Base-by-base conservation (phyloP, 2,888 invertebrate species). In the Altica lythri region DNA sequence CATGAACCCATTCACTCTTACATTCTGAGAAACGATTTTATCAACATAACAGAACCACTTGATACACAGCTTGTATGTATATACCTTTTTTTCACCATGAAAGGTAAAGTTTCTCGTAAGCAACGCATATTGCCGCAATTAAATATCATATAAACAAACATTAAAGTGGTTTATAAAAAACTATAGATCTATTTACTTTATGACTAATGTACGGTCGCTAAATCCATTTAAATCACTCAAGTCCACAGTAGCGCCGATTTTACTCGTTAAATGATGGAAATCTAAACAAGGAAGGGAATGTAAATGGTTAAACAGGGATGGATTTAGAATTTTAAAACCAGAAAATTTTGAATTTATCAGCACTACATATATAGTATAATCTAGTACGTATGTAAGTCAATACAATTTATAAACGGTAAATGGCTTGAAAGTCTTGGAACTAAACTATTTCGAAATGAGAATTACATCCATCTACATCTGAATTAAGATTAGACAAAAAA, bases 131-230 rank as follows among this genome's bases (percentile, higher is more conserved):
- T 57, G 57, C 29, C 42, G 53, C 59, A 59, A 63, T 64, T 60
- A 64, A 53, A 60, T 57, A 53, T 60, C 48, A 50, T 47, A 61
- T 60, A 64, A 64, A 62, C 60, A 64, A 64, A 59, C 56, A 59
- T 51, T n/a, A 57, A 43, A 56, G 57, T 56, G 55, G 55, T 46
- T 40, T 47, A 54, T 60, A 52, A 59, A 61, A 58, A 49, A 40
- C 17, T 32, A 32, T 9, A 46, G 42, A 35, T 51, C 43, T 54
- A 54, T 47, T 42, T 55, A 53, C 52, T 34, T 40, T 53, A 50
- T 60, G 60, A 60, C 53, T 60, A 57, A 60, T 40, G 29, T 35
- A 45, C 51, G 55, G 51, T 52, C 49, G 59, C 56, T 62, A 54
- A 57, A 58, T 51, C 53, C 60, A 55, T 59, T 58, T 57, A 59